Evolutionary conservation across 2,888 invertebrate species (phyloP).

Genomic region (Periphyllus acericola): DNA sequence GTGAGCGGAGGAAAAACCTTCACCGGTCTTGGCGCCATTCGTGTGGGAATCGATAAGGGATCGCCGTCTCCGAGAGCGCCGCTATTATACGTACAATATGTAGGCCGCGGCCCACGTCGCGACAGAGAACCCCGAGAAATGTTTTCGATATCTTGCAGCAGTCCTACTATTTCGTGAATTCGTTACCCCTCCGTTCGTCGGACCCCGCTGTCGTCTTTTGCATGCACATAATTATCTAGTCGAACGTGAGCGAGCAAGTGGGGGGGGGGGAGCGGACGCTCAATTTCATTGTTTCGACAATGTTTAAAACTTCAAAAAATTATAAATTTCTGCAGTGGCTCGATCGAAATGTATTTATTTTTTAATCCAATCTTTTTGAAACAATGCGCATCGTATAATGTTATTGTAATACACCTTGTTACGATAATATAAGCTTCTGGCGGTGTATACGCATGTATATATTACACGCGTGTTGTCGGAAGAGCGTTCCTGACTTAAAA

Average conservation of each 20-base stretch:
- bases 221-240: neutral
- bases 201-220: neutral
- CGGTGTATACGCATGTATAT: too few species aligned
- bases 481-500: too few species aligned
- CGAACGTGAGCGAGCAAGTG: neutral
- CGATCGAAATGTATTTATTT: too few species aligned
- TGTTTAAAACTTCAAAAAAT: too few species aligned
- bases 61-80: constrained; percentile 11
- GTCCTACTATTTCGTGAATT: neutral
- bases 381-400: too few species aligned
- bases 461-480: too few species aligned
- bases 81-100: neutral
- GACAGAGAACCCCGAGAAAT: constrained; percentile 1
- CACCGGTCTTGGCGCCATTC: constrained; percentile 56
- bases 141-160: neutral
- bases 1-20: constrained; percentile 22
- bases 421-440: too few species aligned
- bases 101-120: constrained; percentile 44
- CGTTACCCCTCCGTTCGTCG: neutral
- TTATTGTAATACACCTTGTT: too few species aligned
- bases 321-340: too few species aligned
- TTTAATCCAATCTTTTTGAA: too few species aligned
- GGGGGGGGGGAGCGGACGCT: too few species aligned
- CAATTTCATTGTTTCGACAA: too few species aligned
- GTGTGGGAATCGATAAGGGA: constrained; percentile 52